phyloP scores from a whole-genome alignment of 2,888 invertebrate genomes.

The Cheilosia scutellata region DNA sequence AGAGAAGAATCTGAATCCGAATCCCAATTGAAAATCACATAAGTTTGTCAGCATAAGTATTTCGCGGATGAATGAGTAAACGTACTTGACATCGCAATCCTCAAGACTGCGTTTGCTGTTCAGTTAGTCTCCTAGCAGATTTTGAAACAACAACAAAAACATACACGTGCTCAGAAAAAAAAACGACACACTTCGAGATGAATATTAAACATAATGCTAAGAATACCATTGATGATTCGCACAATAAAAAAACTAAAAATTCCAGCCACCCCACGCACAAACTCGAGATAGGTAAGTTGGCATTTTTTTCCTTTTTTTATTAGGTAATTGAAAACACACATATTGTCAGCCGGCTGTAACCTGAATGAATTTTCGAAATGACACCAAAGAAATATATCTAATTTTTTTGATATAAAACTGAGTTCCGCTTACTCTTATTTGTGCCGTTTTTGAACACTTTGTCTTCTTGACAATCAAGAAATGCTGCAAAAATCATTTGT shows the following conservation, averaged over 20 bases:
- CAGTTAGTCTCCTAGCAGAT: too few species aligned
- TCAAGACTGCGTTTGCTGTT: too few species aligned
- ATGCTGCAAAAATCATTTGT: constrained; percentile 23
- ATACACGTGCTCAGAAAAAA: too few species aligned
- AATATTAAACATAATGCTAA: background rate
- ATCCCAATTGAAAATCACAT: too few species aligned
- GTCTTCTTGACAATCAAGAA: constrained; percentile 11
- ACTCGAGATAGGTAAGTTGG: constrained; percentile 13
- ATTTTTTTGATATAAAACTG: background rate
- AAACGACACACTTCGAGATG: too few species aligned
- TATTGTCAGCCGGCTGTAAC: constrained; percentile 12
- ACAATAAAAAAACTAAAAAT: constrained; percentile 10
- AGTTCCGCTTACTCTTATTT: constrained; percentile 3
- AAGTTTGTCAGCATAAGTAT: too few species aligned
- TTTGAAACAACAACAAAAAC: too few species aligned
- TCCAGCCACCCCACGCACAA: constrained; percentile 33
- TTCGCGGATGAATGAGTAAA: too few species aligned
- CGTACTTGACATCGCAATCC: too few species aligned
- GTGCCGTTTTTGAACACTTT: background rate
- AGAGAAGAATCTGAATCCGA: too few species aligned
- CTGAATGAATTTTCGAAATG: constrained; percentile 11
- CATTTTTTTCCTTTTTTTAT: background rate
- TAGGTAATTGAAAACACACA: constrained; percentile 20
- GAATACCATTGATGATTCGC: constrained; percentile 24
- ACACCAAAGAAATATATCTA: constrained; percentile 4